phyloP scores from a whole-genome alignment of 1,140 invertebrate species.

The Cotesia vestalis region DNA sequence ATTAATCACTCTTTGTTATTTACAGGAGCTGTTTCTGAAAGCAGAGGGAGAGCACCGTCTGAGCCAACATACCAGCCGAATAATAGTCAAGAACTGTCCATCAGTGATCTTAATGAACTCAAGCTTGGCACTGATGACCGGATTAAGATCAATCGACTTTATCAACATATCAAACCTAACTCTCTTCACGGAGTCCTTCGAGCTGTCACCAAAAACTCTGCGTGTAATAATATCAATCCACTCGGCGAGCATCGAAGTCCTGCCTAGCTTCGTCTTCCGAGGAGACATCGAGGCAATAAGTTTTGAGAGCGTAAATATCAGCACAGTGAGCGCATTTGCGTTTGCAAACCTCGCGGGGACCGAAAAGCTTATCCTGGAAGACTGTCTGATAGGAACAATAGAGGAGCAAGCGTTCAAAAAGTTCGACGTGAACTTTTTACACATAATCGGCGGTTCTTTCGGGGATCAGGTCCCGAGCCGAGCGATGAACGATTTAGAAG shows the following conservation, averaged over 20 bases:
- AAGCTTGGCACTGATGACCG: constrained; percentile 61
- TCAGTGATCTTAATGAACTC: constrained; percentile 66
- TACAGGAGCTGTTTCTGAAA: constrained; percentile 69
- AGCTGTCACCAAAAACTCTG: constrained; percentile 49
- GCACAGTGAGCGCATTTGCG: constrained; percentile 74
- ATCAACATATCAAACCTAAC: constrained; percentile 64
- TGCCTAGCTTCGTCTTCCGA: constrained; percentile 75
- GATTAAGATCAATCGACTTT: constrained; percentile 64
- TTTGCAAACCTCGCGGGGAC: constrained; percentile 74
- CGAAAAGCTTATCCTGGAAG: constrained; percentile 57
- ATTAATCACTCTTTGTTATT: constrained; percentile 22
- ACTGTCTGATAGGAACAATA: constrained; percentile 69
- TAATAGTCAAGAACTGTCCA: constrained; percentile 67
- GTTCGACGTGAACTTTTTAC: constrained; percentile 73
- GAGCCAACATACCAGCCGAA: constrained; percentile 65
- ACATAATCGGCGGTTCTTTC: constrained; percentile 68
- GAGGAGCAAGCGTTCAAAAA: constrained; percentile 82
- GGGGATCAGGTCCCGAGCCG: constrained; percentile 71
- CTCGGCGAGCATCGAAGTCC: constrained; percentile 66
- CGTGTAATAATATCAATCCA: constrained; percentile 55
- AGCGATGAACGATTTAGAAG: constrained; percentile 77
- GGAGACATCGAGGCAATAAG: constrained; percentile 75
- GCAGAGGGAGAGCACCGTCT: constrained; percentile 68
- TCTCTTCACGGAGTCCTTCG: constrained; percentile 58
- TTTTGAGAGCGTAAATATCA: constrained; percentile 71